phyloP scores from a whole-genome alignment of 1,140 invertebrate genomes.

The Drosophila carrolli region DNA sequence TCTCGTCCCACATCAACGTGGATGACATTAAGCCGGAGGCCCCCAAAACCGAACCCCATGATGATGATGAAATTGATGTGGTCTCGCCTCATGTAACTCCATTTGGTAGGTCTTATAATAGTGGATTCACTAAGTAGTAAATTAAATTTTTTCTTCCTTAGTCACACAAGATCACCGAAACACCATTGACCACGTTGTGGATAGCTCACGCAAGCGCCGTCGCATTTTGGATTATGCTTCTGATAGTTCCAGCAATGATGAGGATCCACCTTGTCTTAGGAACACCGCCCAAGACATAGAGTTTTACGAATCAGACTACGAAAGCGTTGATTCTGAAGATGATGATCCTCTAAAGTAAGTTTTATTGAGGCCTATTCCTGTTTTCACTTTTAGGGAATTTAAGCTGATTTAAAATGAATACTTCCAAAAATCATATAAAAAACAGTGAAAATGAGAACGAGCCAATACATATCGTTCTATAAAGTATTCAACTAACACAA shows the following conservation, averaged over 20 bases:
- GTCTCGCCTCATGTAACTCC: conserved; percentile 85
- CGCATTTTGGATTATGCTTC: conserved; percentile 89
- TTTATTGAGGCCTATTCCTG: too few relatives aligned
- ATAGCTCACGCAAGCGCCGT: conserved; percentile 86
- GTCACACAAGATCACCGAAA: conserved; percentile 84
- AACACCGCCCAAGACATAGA: conserved; percentile 88
- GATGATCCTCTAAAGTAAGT: conserved; percentile 91
- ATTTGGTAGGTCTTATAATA: conserved; percentile 85
- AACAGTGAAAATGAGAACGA: too few relatives aligned
- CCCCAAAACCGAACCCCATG: conserved; percentile 36
- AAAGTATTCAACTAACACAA: not conserved
- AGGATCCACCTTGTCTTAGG: conserved; percentile 87
- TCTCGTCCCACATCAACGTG: conserved; percentile 76
- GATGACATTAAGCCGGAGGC: conserved; percentile 57
- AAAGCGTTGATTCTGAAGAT: conserved; percentile 91
- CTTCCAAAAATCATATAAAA: too few relatives aligned
- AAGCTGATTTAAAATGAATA: too few relatives aligned
- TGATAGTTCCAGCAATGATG: conserved; percentile 90
- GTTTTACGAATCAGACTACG: conserved; percentile 90
- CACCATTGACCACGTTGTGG: conserved; percentile 86
- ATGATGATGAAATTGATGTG: conserved; percentile 82
- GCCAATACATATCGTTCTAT: too few relatives aligned
- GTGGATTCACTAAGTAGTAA: not conserved
- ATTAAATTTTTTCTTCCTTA: conserved; percentile 13
- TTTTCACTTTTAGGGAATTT: too few relatives aligned